These are phyloP conservation scores for Tetraneura akinire DNA, from an alignment of 1,140 invertebrate genomes.

Conservation along the genomic window DNA sequence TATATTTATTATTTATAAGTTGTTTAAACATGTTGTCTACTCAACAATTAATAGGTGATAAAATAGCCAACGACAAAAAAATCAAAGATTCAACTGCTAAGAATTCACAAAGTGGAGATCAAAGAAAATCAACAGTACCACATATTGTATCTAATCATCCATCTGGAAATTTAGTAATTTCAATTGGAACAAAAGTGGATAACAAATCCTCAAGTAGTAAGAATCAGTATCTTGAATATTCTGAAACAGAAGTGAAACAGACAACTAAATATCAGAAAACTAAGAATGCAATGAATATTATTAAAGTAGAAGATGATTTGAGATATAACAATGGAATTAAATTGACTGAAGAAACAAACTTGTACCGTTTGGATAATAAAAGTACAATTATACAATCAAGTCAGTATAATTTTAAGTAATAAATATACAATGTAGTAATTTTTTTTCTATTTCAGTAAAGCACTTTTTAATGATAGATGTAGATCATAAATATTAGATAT, in stretches of 20 bases:
- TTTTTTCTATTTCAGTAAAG: too few species aligned
- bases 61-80: slow-evolving; percentile 31
- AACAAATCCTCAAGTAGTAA: slow-evolving; percentile 3
- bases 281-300: slow-evolving; percentile 32
- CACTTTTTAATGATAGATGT: too few species aligned
- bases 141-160: slow-evolving; percentile 29
- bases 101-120: neutral
- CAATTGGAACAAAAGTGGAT: slow-evolving; percentile 35
- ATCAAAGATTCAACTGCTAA: neutral
- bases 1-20: too few species aligned
- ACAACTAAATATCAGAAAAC: slow-evolving; percentile 35
- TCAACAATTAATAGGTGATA: slow-evolving; percentile 18
- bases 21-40: neutral
- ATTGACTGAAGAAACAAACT: slow-evolving; percentile 20
- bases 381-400: slow-evolving; percentile 28
- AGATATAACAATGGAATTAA: neutral
- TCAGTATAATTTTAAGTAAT: slow-evolving; percentile 9
- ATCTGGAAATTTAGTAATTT: slow-evolving; percentile 39
- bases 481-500: too few species aligned
- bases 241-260: slow-evolving; percentile 10
- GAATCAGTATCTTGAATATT: neutral
- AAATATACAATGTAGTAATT: too few species aligned
- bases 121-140: neutral
- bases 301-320: slow-evolving; percentile 12
- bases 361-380: slow-evolving; percentile 5